Evolutionary conservation across 2,888 invertebrate genomes (phyloP), one percentile per base, ranked within the genome.

Genomic region (Bugula neritina): DNA sequence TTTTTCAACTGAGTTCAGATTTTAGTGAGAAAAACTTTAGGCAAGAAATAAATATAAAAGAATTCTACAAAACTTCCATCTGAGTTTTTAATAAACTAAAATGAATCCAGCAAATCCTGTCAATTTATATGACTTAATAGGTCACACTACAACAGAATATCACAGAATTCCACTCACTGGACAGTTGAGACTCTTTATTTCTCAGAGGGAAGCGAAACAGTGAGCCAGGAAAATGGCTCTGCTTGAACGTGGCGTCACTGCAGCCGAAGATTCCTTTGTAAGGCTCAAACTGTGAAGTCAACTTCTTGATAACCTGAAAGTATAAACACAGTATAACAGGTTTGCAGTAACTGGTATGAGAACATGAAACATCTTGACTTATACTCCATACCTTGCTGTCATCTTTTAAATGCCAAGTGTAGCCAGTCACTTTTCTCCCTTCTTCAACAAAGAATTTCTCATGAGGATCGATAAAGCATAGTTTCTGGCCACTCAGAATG

Each of bases 181-280:
- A 80, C 17, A 81, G 72, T 3, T 75, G 74, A n/a, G 81, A 80
- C 23, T 71, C 35, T 17, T 52, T 69, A 31, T 74, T 72, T 1
- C 82, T 75, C 23, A 82, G 74, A 3, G 81, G 81, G 73, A 82
- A 82, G 75, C 81, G 76, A 72, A 82, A 81, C 54, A 82, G 29
- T 5, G 81, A 81, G 31, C 81, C 81, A 13, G 73, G 52, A 73
- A 75, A 80, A 71, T 73, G 72, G 3, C 79, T 77, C 3, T 71
- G 69, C 0, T 73, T 69, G 10, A 79, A 73, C 0, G 74, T 71
- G 21, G 73, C 71, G 25, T 74, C 52, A 23, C 54, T 52, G 52
- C 77, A 73, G 35, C 76, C 78, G 73, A 80, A 80, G 2, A 76
- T 70, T 0, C 75, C 76, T 27, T 73, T 72, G 58, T 79, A 75